Conservation (phyloP, 1,140 invertebrate genomes). For the Zaprionus nigranus region DNA sequence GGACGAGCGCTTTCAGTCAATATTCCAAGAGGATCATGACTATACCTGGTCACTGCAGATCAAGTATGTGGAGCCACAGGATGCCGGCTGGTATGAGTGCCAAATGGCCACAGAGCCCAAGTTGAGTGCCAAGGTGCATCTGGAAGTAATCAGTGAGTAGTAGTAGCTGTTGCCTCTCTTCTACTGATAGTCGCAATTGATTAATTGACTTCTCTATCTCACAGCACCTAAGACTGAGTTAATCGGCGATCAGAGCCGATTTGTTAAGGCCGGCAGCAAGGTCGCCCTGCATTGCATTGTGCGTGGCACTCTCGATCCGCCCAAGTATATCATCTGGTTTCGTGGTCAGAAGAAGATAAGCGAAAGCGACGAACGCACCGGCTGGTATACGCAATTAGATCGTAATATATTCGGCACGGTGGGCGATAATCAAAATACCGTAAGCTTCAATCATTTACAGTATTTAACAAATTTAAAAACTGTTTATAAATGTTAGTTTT, state of each 20-base stretch:
- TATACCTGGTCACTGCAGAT: slow-evolving; percentile 95
- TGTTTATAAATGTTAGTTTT: background rate
- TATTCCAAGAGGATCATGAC: slow-evolving; percentile 91
- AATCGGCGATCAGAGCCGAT: slow-evolving; percentile 86
- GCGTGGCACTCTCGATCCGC: slow-evolving; percentile 86
- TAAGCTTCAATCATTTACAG: slow-evolving; percentile 20
- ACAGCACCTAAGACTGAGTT: slow-evolving; percentile 87
- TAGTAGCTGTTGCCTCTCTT: background rate
- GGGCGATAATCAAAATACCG: slow-evolving; percentile 80
- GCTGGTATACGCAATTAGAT: slow-evolving; percentile 83
- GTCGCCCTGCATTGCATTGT: slow-evolving; percentile 87
- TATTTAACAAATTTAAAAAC: background rate
- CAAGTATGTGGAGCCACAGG: slow-evolving; percentile 86
- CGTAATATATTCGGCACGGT: slow-evolving; percentile 78
- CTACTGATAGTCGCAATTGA: background rate
- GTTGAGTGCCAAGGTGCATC: slow-evolving; percentile 88
- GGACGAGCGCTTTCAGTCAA: slow-evolving; percentile 93
- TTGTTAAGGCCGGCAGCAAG: slow-evolving; percentile 87
- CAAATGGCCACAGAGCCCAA: slow-evolving; percentile 90
- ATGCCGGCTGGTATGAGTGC: slow-evolving; percentile 90
- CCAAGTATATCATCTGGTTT: slow-evolving; percentile 88
- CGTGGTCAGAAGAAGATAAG: slow-evolving; percentile 88
- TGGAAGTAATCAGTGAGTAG: slow-evolving; percentile 89
- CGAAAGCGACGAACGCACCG: slow-evolving; percentile 69
- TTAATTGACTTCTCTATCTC: background rate